A percentile compares a stretch with the other conserved stretches of the same genome.
These are phyloP conservation scores for Paracanthobrama guichenoti DNA, from an alignment of 2,113 vertebrate genomes.

Conservation along the genomic window DNA sequence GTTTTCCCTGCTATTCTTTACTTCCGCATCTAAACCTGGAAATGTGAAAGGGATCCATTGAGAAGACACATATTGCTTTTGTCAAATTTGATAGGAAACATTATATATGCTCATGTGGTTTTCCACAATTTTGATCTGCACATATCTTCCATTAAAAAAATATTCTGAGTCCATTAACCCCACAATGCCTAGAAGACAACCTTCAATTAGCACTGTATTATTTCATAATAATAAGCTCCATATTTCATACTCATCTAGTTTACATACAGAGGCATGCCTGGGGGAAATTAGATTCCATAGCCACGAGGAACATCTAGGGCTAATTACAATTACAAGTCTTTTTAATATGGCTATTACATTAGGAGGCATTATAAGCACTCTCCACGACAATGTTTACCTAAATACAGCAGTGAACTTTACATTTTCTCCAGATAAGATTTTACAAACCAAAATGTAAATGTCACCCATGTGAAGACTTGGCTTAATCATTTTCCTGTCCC, in stretches of 20 bases:
- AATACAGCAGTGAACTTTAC: constrained; percentile 33
- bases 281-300: constrained; percentile 43
- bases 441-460: constrained; percentile 18
- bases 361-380: not conserved
- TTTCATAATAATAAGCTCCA: constrained; percentile 10
- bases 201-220: not conserved
- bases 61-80: not conserved
- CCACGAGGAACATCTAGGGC: constrained; percentile 29
- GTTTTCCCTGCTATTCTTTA: not conserved
- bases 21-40: not conserved
- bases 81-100: not conserved
- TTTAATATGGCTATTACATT: constrained; percentile 14
- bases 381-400: constrained; percentile 15
- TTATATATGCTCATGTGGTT: not conserved
- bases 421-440: constrained; percentile 28
- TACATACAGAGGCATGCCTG: constrained; percentile 11
- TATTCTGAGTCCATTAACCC: not conserved
- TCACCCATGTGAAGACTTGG: constrained; percentile 8
- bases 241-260: constrained; percentile 10
- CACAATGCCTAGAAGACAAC: not conserved
- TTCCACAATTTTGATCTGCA: not conserved
- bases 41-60: not conserved
- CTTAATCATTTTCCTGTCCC: constrained; percentile 14
- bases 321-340: constrained; percentile 28
- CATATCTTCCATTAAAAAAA: not conserved